These are phyloP conservation scores for Stratiolaelaps scimitus DNA, from an alignment of 1,140 invertebrate species.

Conservation along the genomic window DNA sequence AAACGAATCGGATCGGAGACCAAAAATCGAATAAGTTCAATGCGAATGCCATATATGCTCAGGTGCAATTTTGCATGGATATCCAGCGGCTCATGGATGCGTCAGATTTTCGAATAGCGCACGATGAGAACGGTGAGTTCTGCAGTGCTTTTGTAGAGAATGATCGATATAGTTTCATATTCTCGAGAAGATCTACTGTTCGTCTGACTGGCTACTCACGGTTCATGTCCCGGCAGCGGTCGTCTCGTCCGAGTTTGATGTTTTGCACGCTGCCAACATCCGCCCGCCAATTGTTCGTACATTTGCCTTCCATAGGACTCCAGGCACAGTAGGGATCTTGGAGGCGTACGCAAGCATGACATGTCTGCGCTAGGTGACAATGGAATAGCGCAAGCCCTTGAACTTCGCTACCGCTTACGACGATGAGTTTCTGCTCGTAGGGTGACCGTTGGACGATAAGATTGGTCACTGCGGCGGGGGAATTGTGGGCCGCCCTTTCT, in stretches of 20 bases:
- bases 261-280: not conserved
- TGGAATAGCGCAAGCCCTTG: slow-evolving; percentile 71
- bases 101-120: no score
- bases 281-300: slow-evolving; percentile 27
- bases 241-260: not conserved
- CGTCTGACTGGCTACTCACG: no score
- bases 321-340: slow-evolving; percentile 97
- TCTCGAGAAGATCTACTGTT: no score
- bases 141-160: no score
- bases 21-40: no score
- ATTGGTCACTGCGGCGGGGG: slow-evolving; percentile 56
- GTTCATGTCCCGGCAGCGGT: not conserved
- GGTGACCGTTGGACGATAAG: slow-evolving; percentile 53
- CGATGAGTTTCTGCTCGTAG: slow-evolving; percentile 58
- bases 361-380: slow-evolving; percentile 52
- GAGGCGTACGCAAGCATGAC: slow-evolving; percentile 72
- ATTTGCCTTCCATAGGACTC: slow-evolving; percentile 54
- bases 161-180: no score
- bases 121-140: no score
- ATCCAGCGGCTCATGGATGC: no score
- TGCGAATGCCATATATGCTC: no score
- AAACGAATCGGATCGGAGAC: no score
- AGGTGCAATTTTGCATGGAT: no score
- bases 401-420: slow-evolving; percentile 73
- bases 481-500: slow-evolving; percentile 46